Evolutionary conservation across 2,797 vertebrate species (phyloP), one percentile per base, ranked within the genome.

Genomic region (Kryptolebias ocellatus): DNA sequence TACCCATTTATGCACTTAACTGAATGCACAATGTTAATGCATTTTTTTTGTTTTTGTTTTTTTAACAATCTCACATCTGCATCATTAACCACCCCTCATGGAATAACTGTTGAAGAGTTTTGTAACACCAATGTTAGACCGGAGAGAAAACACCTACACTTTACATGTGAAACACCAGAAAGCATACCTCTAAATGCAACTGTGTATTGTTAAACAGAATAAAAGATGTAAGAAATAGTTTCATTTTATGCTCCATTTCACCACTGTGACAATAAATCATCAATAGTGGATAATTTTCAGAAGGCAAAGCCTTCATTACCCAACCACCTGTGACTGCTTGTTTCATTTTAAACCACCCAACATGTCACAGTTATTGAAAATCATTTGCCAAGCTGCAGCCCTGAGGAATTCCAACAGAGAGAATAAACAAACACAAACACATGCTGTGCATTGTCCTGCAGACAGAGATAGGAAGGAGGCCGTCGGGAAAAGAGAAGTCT

Each of bases 331-430:
- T 64, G 60, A 58, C 45, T 49, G 57, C 53, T 52, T 80, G 63
- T 51, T 69, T 78, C 53, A 44, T 57, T 68, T 74, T 49, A 81
- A 83, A 64, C 63, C 67, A 72, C 52, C 66, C 63, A 68, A 67
- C 17, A 34, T 75, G 78, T 84, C 76, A 76, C 71, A 69, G n/a
- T 58, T 79, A 86, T 83, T 66, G 81, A 80, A 84, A 76, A 83
- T 78, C 70, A 71, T 64, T 87, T 78, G 69, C 67, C 73, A 71
- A 88, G 67, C 69, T 72, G 80, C 61, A 39, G 60, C 75, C 78
- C 69, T 12, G 74, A 80, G 80, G 75, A 83, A 74, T 67, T 60
- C 12, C 58, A 65, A 81, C 65, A 69, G 44, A 55, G 39, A 60
- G 44, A 42, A 44, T 53, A 76, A 63, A 80, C 75, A 76, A 56